Base-by-base conservation (phyloP, 2,797 vertebrate genomes). In the Trachops cirrhosus region DNA sequence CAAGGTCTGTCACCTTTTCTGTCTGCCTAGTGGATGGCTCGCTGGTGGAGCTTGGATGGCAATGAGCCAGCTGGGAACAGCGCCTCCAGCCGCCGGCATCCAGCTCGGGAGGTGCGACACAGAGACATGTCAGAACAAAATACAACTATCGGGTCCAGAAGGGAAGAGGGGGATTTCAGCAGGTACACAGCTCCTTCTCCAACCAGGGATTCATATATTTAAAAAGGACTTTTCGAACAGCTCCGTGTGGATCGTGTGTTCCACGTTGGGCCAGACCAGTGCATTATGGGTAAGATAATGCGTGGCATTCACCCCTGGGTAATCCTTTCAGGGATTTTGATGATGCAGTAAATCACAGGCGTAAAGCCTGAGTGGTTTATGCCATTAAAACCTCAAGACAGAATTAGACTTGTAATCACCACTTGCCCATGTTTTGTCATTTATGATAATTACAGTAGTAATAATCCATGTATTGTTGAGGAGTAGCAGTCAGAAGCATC, bases 321-420 rank as follows among this genome's bases (percentile, higher is more conserved):
- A 89, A 93, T 96, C 95, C 89, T 97, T 96, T 89, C 94, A 86
- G 67, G 91, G 96, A 78, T 95, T 90, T 87, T 95, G 97, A 96
- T 95, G 80, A 59, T 91, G 97, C 93, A 88, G 97, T 97, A 96
- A 96, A 96, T 97, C 97, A 96, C 73, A 87, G 96, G 80, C 79
- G 91, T 85, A 84, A 96, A 97, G 95, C 95, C 95, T 90, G 94
- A 96, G 94, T 95, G 94, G 94, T 95, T 97, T 97, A 84, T 94
- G 96, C 97, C 93, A 96, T 97, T 97, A 97, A 96, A 97, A 96
- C 97, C 97, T 95, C 91, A 62, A 95, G 97, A 96, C 93, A 95
- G 97, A 97, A 98, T 98, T 96, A 97, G 97, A 96, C 89, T 96
- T 97, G 94, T 97, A 96, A 96, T 97, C 97, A 96, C 97, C 97